A percentile compares a stretch with the other conserved stretches of the same genome.
Conservation (phyloP, 2,888 invertebrate species). For the Zygogramma bicolorata region DNA sequence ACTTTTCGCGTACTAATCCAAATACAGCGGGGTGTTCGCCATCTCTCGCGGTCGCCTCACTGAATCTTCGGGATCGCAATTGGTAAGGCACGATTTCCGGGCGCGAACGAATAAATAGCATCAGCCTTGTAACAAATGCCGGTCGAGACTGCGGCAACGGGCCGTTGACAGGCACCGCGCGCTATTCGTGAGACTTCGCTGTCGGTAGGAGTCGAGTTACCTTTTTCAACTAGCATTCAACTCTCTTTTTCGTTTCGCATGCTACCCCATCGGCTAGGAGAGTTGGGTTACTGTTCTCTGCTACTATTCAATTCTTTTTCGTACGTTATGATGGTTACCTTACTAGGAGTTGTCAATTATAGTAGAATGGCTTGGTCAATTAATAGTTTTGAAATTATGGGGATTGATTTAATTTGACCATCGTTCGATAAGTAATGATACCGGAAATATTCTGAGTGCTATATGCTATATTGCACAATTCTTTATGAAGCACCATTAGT, state of each 20-base stretch:
- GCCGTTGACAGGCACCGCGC: constrained; percentile 52
- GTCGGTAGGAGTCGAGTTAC: constrained; percentile 47
- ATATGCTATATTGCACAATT: too few relatives aligned
- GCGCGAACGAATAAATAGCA: constrained; percentile 53
- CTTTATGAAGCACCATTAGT: too few relatives aligned
- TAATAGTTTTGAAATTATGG: too few relatives aligned
- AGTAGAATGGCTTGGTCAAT: too few relatives aligned
- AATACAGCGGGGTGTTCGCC: background rate
- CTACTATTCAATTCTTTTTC: background rate
- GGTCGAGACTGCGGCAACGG: constrained; percentile 58
- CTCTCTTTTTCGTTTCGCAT: constrained; percentile 47
- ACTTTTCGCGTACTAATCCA: constrained; percentile 24
- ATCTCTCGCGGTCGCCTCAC: background rate
- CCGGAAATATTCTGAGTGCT: too few relatives aligned
- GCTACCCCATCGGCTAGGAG: background rate
- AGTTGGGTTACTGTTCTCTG: background rate
- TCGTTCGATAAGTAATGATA: too few relatives aligned
- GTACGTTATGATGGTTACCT: too few relatives aligned
- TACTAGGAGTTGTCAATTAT: too few relatives aligned
- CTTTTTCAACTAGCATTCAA: constrained; percentile 57
- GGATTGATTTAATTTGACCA: too few relatives aligned
- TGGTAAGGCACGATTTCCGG: constrained; percentile 54
- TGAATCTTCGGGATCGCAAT: constrained; percentile 41
- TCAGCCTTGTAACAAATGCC: constrained; percentile 57
- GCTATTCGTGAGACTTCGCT: constrained; percentile 32